A percentile compares a stretch with the other conserved stretches of the same genome.
phyloP scores from a whole-genome alignment of 2,797 vertebrate species.

The Tragopan temminckii region DNA sequence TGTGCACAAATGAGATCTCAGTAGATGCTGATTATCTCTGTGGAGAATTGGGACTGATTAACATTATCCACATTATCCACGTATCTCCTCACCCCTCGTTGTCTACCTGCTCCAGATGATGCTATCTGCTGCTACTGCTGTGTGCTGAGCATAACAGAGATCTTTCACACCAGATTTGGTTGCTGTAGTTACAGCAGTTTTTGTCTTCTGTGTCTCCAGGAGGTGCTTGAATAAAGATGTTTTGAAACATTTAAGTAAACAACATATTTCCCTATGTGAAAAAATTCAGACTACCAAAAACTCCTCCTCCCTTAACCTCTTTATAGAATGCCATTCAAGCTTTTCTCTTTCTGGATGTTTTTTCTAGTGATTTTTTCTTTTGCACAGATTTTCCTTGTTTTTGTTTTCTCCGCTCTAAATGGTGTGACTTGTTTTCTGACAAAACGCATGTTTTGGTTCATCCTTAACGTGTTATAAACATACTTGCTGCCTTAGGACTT shows the following conservation, averaged over 20 bases:
- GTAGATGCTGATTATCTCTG: constrained; percentile 22
- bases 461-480: background rate
- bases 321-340: background rate
- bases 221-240: constrained; percentile 44
- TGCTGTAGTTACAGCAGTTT: constrained; percentile 80
- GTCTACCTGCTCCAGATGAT: constrained; percentile 32
- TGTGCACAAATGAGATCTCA: background rate
- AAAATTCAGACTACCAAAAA: background rate
- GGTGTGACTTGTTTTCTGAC: background rate
- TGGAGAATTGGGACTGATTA: constrained; percentile 47
- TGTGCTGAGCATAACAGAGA: constrained; percentile 64
- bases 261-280: background rate
- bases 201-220: constrained; percentile 67
- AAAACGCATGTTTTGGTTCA: background rate
- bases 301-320: background rate
- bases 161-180: constrained; percentile 66
- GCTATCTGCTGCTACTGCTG: constrained; percentile 56
- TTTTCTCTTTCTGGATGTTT: background rate
- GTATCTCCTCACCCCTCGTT: background rate
- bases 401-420: background rate
- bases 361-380: background rate
- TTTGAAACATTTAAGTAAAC: constrained; percentile 70
- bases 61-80: constrained; percentile 32
- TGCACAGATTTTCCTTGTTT: background rate
- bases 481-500: background rate